Evolutionary conservation across 2,797 vertebrate genomes (phyloP).

Genomic region (Acestrorhynchus altus): DNA sequence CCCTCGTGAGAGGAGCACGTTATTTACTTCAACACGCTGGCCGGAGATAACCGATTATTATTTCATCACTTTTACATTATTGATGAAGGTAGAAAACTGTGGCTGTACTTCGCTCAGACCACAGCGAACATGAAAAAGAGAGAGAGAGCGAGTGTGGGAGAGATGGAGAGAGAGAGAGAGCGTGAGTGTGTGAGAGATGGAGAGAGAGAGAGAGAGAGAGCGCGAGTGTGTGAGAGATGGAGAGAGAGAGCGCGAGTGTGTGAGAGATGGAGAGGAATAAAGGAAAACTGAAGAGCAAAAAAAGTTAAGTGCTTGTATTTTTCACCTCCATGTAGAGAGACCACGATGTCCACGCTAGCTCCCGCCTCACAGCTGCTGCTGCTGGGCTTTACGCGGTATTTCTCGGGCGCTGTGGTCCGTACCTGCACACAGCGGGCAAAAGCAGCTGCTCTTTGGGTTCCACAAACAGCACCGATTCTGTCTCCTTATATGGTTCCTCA

Average conservation of each 20-base stretch:
- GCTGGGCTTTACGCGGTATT: constrained; percentile 95
- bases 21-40: constrained; percentile 6
- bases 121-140: constrained; percentile 30
- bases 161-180: neutral
- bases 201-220: neutral
- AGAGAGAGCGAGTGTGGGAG: too few species aligned
- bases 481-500: too few species aligned
- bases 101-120: neutral
- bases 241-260: neutral
- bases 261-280: neutral
- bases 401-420: constrained; percentile 96
- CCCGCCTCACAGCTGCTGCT: constrained; percentile 93
- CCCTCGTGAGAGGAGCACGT: constrained; percentile 4
- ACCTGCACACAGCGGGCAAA: constrained; percentile 78
- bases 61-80: constrained; percentile 73
- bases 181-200: constrained; percentile 27
- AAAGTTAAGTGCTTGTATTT: neutral
- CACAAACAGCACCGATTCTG: too few species aligned
- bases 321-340: constrained; percentile 92
- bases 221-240: neutral
- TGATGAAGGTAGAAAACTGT: constrained; percentile 52
- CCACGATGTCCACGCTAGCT: constrained; percentile 88
- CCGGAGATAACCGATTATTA: constrained; percentile 53
- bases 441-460: too few species aligned
- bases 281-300: constrained; percentile 32